Percentiles rank a stretch among this genome's conserved stretches.
These are phyloP conservation scores for Heliconius ismenius DNA, from an alignment of 2,888 invertebrate genomes.

Conservation along the genomic window DNA sequence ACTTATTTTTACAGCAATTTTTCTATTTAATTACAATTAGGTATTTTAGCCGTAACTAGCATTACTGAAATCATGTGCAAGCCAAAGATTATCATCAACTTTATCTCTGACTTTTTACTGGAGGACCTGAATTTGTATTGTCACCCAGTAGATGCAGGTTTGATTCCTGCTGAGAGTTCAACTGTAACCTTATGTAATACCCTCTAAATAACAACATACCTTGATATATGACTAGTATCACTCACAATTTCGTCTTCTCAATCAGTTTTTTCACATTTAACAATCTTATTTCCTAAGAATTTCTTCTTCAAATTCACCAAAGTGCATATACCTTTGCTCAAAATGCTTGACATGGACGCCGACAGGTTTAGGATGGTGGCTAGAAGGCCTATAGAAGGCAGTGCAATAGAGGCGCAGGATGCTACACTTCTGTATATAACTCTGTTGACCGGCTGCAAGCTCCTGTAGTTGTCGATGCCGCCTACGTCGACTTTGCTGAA, in stretches of 20 bases:
- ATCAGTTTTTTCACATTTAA: conserved; percentile 47
- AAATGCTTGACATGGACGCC: conserved; percentile 49
- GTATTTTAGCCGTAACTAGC: too few relatives aligned
- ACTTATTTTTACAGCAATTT: background rate
- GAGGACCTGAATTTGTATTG: background rate
- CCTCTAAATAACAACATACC: background rate
- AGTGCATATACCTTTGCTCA: conserved; percentile 59
- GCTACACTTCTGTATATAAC: conserved; percentile 66
- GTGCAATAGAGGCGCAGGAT: conserved; percentile 55
- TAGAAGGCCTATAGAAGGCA: conserved; percentile 53
- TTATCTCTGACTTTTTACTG: too few relatives aligned
- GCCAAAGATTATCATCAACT: too few relatives aligned
- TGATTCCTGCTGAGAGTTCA: background rate
- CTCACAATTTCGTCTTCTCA: conserved; percentile 5
- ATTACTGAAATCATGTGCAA: too few relatives aligned
- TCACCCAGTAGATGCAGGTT: background rate
- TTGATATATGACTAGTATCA: conserved; percentile 23
- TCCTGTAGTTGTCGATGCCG: conserved; percentile 72
- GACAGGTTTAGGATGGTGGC: conserved; percentile 56
- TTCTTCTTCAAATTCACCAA: conserved; percentile 59
- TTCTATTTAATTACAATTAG: background rate
- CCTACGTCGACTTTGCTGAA: conserved; percentile 66
- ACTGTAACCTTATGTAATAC: background rate
- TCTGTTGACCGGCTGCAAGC: conserved; percentile 65
- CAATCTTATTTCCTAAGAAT: conserved; percentile 52